Base-by-base conservation (phyloP, 2,113 vertebrate species). In the Taurulus bubalis region DNA sequence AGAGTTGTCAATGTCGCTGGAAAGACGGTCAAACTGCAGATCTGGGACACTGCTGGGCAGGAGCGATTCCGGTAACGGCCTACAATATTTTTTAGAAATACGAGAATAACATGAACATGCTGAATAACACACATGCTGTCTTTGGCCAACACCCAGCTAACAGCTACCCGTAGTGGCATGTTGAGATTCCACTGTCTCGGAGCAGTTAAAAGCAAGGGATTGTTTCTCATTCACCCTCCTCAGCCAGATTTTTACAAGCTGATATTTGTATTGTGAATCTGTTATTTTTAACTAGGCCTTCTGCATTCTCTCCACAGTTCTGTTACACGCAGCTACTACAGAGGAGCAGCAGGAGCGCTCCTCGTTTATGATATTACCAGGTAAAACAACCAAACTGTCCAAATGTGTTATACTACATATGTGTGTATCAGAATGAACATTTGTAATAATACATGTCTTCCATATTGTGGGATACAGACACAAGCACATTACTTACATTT, bases 1-100 rank as follows among this genome's bases (percentile, higher is more conserved):
- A 95, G 96, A 55, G 96, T 98, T n/a, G 96, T 98, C 76, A 97
- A 95, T 7, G 97, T 97, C 3, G 97, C 95, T 0, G 97, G 97
- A 32, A 98, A 98, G 91, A 97, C 96, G 0, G 96, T 98, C 83
- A 98, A 98, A 82, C 94, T 98, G 72, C 97, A 98, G 95, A 98
- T 98, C 79, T 98, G 97, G 97, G 97, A 98, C 88, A 98, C 97
- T 0, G 97, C 97, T 0, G 97, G 97, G 49, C 97, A 98, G 88
- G 97, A 98, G 67, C 94, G 97, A 49, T 98, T 98, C 90, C 95
- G 97, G 97, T 98, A 94, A 77, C 0, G 0, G 8, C 36, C 26
- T 2, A 0, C 16, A 5, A 26, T 42, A 32, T 70, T 30, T 24
- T 77, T 32, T 15, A 26, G 7, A 49, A 70, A 22, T 16, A 30